Percentiles rank a stretch among this genome's conserved stretches.
These are phyloP conservation scores for Asarcornis scutulata DNA, from an alignment of 2,113 vertebrate genomes.

Conservation along the genomic window DNA sequence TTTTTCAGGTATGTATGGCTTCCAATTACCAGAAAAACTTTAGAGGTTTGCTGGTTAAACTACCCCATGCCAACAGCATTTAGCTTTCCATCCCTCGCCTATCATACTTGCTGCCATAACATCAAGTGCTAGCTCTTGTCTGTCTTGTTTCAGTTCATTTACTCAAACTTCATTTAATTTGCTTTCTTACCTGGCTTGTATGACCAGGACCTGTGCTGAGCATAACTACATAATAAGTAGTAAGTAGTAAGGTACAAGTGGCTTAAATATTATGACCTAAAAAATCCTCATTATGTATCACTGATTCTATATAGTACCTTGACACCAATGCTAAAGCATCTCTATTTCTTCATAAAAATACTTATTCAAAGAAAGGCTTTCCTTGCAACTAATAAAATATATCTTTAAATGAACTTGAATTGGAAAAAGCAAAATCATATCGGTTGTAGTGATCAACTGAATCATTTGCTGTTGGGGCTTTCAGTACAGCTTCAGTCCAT, in stretches of 20 bases:
- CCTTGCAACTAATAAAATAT: neutral
- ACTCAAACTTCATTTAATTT: neutral
- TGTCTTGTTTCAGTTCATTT: neutral
- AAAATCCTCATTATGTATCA: neutral
- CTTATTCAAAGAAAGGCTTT: neutral
- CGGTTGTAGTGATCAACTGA: neutral
- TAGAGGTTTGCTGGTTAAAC: neutral
- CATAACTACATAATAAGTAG: neutral
- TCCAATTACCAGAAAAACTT: neutral
- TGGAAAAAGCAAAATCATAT: neutral
- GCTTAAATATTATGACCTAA: neutral
- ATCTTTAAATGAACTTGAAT: neutral
- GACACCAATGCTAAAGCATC: neutral
- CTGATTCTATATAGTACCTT: neutral
- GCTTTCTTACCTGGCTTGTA: neutral
- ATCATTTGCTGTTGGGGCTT: neutral
- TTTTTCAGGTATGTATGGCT: neutral
- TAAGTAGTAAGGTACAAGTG: neutral
- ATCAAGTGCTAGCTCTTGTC: neutral
- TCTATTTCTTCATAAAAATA: neutral
- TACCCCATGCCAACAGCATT: neutral
- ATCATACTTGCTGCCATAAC: neutral
- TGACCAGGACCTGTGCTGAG: neutral
- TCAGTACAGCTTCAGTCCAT: neutral
- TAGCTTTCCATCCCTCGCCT: neutral